Conservation (phyloP, 1,140 invertebrate genomes). For the Chlorops oryzae region DNA sequence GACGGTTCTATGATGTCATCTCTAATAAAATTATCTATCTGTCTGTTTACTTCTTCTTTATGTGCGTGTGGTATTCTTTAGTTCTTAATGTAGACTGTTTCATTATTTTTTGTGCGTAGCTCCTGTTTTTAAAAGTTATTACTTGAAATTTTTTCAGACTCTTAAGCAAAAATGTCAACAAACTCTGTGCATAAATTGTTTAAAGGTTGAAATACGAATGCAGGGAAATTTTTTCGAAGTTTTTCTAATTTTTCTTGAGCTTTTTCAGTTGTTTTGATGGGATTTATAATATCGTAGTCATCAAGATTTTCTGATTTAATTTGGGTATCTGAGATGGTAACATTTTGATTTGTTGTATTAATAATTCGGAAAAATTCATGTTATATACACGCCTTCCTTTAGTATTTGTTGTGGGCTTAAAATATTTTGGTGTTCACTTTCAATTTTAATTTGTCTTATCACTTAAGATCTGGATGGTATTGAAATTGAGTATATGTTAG, state of each 20-base stretch:
- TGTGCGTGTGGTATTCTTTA: background rate
- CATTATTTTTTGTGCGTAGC: background rate
- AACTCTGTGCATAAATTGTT: background rate
- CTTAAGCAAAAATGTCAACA: background rate
- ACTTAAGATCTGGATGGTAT: too few species aligned
- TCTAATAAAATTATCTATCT: background rate
- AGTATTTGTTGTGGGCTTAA: background rate
- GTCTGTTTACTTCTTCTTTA: background rate
- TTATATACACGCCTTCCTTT: background rate
- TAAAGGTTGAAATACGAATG: background rate
- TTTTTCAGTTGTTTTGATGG: background rate
- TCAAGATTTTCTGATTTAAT: background rate
- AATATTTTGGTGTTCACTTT: background rate
- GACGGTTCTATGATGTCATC: too few species aligned
- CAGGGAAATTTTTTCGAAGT: background rate
- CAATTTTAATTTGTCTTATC: background rate
- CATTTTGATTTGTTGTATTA: background rate
- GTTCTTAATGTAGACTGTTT: background rate
- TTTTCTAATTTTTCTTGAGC: background rate
- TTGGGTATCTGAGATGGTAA: background rate
- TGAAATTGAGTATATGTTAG: too few species aligned
- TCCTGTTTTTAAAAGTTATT: background rate
- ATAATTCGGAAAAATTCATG: background rate
- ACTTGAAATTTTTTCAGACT: background rate
- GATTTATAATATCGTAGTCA: background rate